Conservation (phyloP, 2,113 vertebrate species). For the Carassius gibelio region DNA sequence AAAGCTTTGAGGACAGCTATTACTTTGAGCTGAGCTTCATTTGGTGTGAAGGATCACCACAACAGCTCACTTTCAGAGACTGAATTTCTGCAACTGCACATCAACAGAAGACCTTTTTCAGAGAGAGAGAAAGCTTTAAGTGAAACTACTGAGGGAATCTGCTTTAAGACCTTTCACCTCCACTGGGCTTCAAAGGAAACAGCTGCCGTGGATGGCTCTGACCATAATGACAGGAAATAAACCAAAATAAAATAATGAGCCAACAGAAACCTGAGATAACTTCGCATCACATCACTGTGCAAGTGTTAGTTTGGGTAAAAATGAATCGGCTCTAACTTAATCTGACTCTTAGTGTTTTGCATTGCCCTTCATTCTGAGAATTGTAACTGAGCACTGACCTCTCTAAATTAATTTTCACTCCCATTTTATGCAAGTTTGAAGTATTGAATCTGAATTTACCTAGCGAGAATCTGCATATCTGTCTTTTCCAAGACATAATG, state of each 20-base stretch:
- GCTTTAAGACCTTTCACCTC: background rate
- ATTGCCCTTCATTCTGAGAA: background rate
- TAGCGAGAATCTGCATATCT: conserved; percentile 37
- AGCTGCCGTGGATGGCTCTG: background rate
- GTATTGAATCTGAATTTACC: background rate
- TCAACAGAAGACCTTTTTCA: background rate
- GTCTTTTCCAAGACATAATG: conserved; percentile 46
- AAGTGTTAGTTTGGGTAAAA: background rate
- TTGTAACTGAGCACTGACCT: background rate
- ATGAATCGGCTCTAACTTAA: background rate
- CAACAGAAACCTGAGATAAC: background rate
- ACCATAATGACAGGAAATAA: background rate
- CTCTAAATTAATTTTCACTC: conserved; percentile 3
- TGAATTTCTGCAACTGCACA: background rate
- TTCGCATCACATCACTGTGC: background rate
- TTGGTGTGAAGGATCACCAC: conserved; percentile 10
- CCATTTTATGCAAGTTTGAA: background rate
- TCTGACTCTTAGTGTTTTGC: background rate
- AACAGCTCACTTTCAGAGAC: conserved; percentile 2
- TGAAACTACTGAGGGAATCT: background rate
- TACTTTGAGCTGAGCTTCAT: background rate
- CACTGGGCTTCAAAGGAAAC: background rate
- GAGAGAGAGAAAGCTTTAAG: background rate
- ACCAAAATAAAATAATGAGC: background rate
- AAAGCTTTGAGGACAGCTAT: conserved; percentile 8